These are phyloP conservation scores for Apantesis nais DNA, from an alignment of 2,888 invertebrate species.

Conservation along the genomic window DNA sequence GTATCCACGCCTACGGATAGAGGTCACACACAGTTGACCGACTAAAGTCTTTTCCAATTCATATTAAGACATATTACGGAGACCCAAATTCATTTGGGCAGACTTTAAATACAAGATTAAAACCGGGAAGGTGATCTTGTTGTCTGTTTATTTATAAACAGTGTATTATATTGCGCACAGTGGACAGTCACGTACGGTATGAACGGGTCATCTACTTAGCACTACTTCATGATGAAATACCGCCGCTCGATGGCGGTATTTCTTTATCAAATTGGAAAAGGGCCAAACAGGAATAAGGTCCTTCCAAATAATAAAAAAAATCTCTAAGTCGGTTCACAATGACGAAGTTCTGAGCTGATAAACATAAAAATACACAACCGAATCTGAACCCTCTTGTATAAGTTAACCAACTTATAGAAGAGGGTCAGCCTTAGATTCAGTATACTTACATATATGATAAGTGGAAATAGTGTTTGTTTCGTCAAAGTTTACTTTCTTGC, in stretches of 20 bases:
- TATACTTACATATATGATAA: too few species aligned
- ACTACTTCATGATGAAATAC: neutral
- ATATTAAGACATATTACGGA: neutral
- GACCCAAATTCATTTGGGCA: neutral
- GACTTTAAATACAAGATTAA: neutral
- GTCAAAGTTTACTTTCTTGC: too few species aligned
- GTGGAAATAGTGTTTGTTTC: too few species aligned
- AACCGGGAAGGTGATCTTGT: neutral
- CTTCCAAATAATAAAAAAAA: too few species aligned
- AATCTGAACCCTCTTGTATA: too few species aligned
- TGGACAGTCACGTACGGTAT: too few species aligned
- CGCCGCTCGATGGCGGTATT: neutral
- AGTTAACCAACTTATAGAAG: too few species aligned
- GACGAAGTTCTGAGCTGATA: too few species aligned
- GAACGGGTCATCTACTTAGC: neutral
- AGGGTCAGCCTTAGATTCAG: too few species aligned
- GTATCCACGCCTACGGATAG: neutral
- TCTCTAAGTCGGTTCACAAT: too few species aligned
- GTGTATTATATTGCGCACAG: neutral
- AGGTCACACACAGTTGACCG: neutral
- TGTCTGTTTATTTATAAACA: neutral
- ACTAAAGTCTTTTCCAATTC: neutral
- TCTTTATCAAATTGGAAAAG: neutral
- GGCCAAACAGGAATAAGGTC: too few species aligned
- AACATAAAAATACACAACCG: too few species aligned